Evolutionary conservation across 2,888 invertebrate species (phyloP).

Genomic region (Drosophila colorata): DNA sequence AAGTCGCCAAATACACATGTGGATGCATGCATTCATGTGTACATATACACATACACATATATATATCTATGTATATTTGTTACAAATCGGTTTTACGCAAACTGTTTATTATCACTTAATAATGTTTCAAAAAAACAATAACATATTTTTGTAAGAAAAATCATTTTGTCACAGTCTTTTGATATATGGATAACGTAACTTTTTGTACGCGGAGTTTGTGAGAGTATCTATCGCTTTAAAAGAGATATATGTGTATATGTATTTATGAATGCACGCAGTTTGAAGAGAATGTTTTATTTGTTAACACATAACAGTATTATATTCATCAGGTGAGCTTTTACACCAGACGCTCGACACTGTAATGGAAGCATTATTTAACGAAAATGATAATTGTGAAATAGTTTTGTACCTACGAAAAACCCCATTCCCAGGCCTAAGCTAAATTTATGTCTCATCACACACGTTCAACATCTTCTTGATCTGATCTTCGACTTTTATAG

Average conservation of each 20-base stretch:
- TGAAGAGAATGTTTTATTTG: background rate
- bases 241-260: background rate
- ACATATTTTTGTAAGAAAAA: background rate
- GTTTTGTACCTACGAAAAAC: background rate
- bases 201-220: background rate
- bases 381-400: constrained; percentile 12
- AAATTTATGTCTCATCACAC: too few relatives aligned
- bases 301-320: constrained; percentile 15
- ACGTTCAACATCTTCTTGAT: too few relatives aligned
- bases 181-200: background rate
- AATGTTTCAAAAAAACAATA: background rate
- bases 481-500: background rate
- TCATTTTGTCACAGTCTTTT: background rate
- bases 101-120: too few relatives aligned
- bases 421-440: too few relatives aligned
- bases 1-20: too few relatives aligned
- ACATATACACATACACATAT: too few relatives aligned
- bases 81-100: too few relatives aligned
- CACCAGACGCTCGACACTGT: constrained; percentile 9
- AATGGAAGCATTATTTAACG: constrained; percentile 20
- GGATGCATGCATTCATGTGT: too few relatives aligned
- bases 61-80: too few relatives aligned
- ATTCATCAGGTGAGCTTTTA: constrained; percentile 12
- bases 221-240: too few relatives aligned
- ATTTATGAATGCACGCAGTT: background rate